Base-by-base conservation (phyloP, 1,140 invertebrate genomes). In the Amyelois transitella region DNA sequence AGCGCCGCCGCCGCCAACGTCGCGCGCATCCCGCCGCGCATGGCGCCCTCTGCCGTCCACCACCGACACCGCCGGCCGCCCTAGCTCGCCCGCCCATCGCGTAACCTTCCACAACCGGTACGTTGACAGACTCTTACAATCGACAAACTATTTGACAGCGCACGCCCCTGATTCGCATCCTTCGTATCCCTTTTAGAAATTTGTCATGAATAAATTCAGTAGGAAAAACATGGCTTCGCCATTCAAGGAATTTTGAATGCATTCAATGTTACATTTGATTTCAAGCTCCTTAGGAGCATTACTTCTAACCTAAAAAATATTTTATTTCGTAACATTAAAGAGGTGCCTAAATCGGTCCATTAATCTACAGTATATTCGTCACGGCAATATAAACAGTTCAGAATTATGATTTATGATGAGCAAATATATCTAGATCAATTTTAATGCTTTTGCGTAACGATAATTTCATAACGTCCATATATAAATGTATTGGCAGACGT, bases 41-140 rank as follows among this genome's bases (percentile, higher is more conserved):
- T 55, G 49, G 59, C 74, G 72, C 69, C 66, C 67, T 58, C 68
- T 67, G 55, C 51, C 52, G 43, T 22, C 44, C 78, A 78, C 80
- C 68, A 65, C 45, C 53, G 25, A 5, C 25, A 10, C 25, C 25
- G 25, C 10, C 58, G 54, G 50, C 62, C 63, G 64, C 65, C 63
- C 51, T 58, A 58, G 43, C 63, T 59, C 55, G 64, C 64, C 69
- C 52, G 58, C 65, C 66, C 60, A 67, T 61, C 68, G 60, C 71
- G 74, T 81, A 82, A 78, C 77, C 79, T 84, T 77, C 72, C 74
- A 79, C 79, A 78, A 78, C 75, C 75, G 72, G 67, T 72, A 71
- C 73, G 70, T 66, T 75, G 73, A 78, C 69, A 74, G 75, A 71
- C 67, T 55, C 60, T 69, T 63, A 62, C 58, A 55, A 72, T 70